A percentile compares a stretch with the other conserved stretches of the same genome.
These are phyloP conservation scores for Eupithecia pulchellata DNA, from an alignment of 2,888 invertebrate species.

Conservation along the genomic window DNA sequence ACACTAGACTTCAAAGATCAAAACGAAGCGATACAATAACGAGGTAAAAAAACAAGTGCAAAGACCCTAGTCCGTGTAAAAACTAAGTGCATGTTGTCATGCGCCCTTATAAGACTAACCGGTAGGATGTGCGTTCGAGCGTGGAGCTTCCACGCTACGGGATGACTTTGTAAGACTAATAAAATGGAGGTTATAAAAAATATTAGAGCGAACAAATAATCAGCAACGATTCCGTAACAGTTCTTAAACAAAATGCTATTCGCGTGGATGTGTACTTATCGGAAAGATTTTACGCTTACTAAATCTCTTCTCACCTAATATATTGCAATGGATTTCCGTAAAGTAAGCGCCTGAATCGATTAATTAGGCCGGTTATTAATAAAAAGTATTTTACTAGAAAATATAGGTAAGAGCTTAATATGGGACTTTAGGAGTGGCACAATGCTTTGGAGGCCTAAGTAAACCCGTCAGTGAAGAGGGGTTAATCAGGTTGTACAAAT, in stretches of 20 bases:
- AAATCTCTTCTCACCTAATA: too few relatives aligned
- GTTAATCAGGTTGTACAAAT: not conserved
- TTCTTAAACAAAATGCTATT: too few relatives aligned
- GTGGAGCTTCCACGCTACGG: not conserved
- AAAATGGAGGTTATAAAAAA: too few relatives aligned
- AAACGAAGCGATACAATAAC: slow-evolving; percentile 14
- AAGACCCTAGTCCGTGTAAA: slow-evolving; percentile 65
- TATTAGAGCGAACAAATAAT: too few relatives aligned
- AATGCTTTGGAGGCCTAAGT: not conserved
- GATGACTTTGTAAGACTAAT: not conserved
- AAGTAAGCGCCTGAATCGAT: too few relatives aligned
- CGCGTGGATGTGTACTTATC: too few relatives aligned
- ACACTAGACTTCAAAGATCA: not conserved
- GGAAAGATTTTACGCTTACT: too few relatives aligned
- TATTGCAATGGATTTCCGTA: too few relatives aligned
- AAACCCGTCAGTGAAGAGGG: not conserved
- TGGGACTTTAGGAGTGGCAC: not conserved
- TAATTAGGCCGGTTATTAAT: not conserved
- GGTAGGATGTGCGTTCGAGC: not conserved
- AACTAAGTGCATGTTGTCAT: slow-evolving; percentile 67
- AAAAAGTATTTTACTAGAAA: not conserved
- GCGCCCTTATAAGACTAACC: slow-evolving; percentile 66
- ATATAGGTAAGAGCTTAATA: not conserved
- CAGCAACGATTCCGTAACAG: too few relatives aligned
- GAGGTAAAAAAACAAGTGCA: slow-evolving; percentile 59